Percentiles rank a stretch among this genome's conserved stretches.
phyloP scores from a whole-genome alignment of 2,113 vertebrate species.

The Corythornis vintsioides region DNA sequence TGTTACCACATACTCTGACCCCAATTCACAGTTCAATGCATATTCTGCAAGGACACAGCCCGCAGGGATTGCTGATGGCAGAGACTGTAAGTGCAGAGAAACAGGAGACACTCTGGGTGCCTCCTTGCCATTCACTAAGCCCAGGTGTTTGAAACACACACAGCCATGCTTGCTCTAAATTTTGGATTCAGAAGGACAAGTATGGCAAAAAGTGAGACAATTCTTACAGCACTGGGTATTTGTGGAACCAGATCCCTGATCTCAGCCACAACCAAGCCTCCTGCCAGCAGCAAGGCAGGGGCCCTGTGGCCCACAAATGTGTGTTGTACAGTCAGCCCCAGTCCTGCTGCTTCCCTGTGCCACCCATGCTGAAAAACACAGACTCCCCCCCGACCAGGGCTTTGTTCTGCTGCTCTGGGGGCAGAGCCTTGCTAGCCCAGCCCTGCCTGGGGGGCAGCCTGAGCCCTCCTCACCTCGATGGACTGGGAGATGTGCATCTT shows the following conservation, averaged over 20 bases:
- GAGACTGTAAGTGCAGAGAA: background rate
- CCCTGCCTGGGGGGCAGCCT: fast-evolving
- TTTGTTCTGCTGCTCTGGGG: background rate
- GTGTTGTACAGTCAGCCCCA: background rate
- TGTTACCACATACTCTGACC: background rate
- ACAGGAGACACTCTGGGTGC: fast-evolving
- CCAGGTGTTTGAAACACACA: background rate
- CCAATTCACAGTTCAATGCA: background rate
- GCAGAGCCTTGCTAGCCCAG: background rate
- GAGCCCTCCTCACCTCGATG: slow-evolving; percentile 85
- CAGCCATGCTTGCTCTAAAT: background rate
- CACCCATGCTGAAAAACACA: fast-evolving
- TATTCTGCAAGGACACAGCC: background rate
- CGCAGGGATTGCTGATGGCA: too few species aligned
- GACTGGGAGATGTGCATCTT: slow-evolving; percentile 99
- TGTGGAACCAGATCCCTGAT: background rate
- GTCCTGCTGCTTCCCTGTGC: background rate
- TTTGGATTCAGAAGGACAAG: background rate
- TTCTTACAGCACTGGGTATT: background rate
- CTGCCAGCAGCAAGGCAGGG: background rate
- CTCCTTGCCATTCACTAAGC: background rate
- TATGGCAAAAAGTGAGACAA: background rate
- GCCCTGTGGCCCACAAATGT: background rate
- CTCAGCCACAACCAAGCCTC: background rate
- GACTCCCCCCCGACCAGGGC: background rate